phyloP scores from a whole-genome alignment of 2,888 invertebrate species.

The Drosophila leonis region DNA sequence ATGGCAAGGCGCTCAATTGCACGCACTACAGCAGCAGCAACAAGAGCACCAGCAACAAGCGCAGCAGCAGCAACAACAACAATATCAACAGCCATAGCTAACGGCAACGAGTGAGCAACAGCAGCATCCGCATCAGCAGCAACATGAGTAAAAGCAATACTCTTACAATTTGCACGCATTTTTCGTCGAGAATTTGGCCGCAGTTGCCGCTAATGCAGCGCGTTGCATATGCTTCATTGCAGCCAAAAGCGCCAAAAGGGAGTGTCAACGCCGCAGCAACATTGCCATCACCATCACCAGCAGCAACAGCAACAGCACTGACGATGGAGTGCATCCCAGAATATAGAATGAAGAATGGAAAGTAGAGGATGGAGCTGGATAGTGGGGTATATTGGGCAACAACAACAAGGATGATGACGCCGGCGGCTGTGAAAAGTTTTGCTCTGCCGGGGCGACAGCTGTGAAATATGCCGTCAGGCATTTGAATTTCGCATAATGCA shows the following conservation, averaged over 20 bases:
- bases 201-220: conserved; percentile 59
- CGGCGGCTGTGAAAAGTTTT: conserved; percentile 69
- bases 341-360: conserved; percentile 20
- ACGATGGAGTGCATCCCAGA: conserved; percentile 17
- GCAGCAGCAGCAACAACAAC: conserved; percentile 17
- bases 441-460: conserved; percentile 75
- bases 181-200: conserved; percentile 60
- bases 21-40: conserved; percentile 16
- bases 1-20: conserved; percentile 29
- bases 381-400: conserved; percentile 28
- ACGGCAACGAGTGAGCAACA: conserved; percentile 17
- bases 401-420: conserved; percentile 37
- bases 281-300: conserved; percentile 23
- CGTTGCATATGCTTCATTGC: conserved; percentile 69
- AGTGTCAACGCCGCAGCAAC: conserved; percentile 64
- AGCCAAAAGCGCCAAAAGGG: conserved; percentile 70
- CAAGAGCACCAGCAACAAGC: conserved; percentile 16
- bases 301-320: conserved; percentile 9
- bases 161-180: conserved; percentile 67
- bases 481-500: conserved; percentile 82
- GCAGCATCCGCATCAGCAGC: conserved; percentile 31
- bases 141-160: conserved; percentile 38
- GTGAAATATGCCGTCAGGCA: conserved; percentile 82
- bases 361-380: conserved; percentile 18
- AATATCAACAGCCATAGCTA: conserved; percentile 8